These are phyloP conservation scores for Nasonovia ribisnigri DNA, from an alignment of 2,888 invertebrate genomes.

Conservation along the genomic window DNA sequence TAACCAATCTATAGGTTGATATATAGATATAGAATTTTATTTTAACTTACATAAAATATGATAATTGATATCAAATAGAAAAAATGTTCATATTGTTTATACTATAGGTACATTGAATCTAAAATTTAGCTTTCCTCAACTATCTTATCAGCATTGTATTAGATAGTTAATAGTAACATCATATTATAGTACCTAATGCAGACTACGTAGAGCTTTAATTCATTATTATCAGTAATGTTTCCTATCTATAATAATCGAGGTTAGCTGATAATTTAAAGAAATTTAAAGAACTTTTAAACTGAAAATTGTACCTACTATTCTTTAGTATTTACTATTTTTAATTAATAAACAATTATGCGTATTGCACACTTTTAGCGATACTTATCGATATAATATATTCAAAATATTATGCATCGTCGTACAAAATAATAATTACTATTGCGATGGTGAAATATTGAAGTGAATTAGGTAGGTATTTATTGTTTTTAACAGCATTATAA, in stretches of 20 bases:
- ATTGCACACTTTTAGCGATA: not conserved
- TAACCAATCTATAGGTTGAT: too few species aligned
- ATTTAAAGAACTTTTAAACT: not conserved
- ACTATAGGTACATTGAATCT: not conserved
- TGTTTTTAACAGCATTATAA: not conserved
- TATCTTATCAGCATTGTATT: not conserved
- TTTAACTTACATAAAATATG: too few species aligned
- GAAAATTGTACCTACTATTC: too few species aligned
- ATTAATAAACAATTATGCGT: too few species aligned
- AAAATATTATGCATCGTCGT: not conserved
- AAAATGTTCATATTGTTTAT: not conserved
- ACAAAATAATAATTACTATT: not conserved
- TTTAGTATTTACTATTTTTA: too few species aligned
- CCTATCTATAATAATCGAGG: not conserved
- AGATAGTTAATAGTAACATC: not conserved
- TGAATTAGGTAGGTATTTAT: not conserved
- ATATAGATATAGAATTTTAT: too few species aligned
- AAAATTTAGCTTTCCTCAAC: not conserved
- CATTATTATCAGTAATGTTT: not conserved
- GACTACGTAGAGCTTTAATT: not conserved
- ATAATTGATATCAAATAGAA: too few species aligned
- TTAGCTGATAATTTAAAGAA: not conserved
- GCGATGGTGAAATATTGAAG: not conserved
- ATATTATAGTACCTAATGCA: not conserved
- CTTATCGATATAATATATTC: not conserved